phyloP scores from a whole-genome alignment of 1,140 invertebrate species.

The Lutraria rhynchaena region DNA sequence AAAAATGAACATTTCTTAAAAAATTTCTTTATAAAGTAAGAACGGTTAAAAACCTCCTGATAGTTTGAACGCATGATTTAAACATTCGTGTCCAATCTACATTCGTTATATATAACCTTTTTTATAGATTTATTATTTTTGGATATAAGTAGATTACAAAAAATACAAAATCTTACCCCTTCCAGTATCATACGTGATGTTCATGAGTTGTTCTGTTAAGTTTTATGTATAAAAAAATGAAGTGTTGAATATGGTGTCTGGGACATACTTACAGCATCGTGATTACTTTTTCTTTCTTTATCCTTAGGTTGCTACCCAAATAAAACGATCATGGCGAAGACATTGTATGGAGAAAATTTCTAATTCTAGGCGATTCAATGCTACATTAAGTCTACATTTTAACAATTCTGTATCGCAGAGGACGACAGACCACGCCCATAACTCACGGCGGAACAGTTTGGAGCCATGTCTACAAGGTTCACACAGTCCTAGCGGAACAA shows the following conservation, averaged over 20 bases:
- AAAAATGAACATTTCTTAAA: too few species aligned
- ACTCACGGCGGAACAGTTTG: conserved; percentile 32
- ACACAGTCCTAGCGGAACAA: background rate
- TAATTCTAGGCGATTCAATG: conserved; percentile 22
- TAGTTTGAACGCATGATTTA: too few species aligned
- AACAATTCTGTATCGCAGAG: conserved; percentile 43
- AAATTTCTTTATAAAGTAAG: too few species aligned
- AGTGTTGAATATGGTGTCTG: too few species aligned
- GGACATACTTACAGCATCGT: too few species aligned
- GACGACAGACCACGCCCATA: conserved; percentile 7
- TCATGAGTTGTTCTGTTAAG: background rate
- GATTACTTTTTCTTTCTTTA: background rate
- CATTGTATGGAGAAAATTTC: conserved; percentile 4
- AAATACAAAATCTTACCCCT: background rate
- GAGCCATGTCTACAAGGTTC: conserved; percentile 41
- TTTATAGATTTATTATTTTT: too few species aligned
- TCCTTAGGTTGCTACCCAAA: conserved; percentile 47
- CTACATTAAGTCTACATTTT: conserved; percentile 54
- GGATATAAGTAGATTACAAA: too few species aligned
- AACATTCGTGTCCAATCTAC: too few species aligned
- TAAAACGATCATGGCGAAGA: conserved; percentile 36
- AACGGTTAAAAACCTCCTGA: too few species aligned
- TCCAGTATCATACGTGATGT: background rate
- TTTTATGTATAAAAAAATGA: background rate
- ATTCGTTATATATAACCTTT: too few species aligned